Evolutionary conservation across 2,113 vertebrate species (phyloP).

Genomic region (Prionailurus bengalensis): DNA sequence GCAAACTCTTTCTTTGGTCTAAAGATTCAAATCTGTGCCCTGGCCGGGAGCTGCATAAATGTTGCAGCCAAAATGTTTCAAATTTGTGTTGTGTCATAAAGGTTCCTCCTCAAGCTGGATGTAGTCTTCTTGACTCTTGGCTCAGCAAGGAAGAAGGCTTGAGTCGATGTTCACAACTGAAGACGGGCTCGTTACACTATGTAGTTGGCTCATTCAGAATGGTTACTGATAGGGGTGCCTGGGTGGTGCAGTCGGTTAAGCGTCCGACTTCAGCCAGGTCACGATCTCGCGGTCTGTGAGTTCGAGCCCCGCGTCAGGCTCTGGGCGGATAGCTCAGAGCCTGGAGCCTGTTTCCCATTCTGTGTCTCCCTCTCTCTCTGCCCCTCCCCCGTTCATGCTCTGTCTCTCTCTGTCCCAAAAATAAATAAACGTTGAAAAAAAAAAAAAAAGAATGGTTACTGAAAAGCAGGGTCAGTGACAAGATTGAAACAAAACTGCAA

Average conservation of each 20-base stretch:
- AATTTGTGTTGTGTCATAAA: neutral
- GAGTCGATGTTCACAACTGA: neutral
- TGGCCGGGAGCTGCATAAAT: neutral
- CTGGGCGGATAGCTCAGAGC: too few relatives aligned
- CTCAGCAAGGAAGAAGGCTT: neutral
- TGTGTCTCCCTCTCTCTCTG: too few relatives aligned
- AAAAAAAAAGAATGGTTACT: too few relatives aligned
- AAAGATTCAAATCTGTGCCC: neutral
- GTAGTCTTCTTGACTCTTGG: neutral
- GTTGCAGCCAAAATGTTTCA: neutral
- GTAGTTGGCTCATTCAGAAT: neutral
- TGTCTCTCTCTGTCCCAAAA: too few relatives aligned
- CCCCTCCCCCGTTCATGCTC: too few relatives aligned
- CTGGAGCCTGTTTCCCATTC: too few relatives aligned
- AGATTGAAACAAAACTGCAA: neutral
- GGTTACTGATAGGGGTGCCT: too few relatives aligned
- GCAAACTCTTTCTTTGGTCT: neutral
- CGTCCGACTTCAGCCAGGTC: too few relatives aligned
- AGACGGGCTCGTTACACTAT: neutral
- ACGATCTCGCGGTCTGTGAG: too few relatives aligned
- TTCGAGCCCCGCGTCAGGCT: too few relatives aligned
- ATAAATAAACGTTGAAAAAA: too few relatives aligned
- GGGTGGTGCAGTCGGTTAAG: too few relatives aligned
- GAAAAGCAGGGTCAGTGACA: neutral
- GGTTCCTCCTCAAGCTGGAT: neutral